Base-by-base conservation (phyloP, 2,888 invertebrate species). In the Drosophila ezoana region DNA sequence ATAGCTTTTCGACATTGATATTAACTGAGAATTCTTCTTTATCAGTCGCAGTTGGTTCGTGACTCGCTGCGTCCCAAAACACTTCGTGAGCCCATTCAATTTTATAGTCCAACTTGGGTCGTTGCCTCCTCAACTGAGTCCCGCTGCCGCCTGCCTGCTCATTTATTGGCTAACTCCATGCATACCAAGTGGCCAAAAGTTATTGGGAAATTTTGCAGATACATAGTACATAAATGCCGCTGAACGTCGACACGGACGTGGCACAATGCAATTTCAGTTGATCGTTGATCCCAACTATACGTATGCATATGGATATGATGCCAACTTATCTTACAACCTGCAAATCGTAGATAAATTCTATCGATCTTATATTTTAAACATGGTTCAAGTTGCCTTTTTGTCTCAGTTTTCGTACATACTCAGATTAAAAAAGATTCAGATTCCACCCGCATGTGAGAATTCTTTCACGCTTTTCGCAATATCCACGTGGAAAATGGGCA, bases 91-190 rank as follows among this genome's bases (percentile, higher is more conserved):
- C 38, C 71, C 67, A 74, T 74, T 56, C 51, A 57, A 76, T 72
- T 75, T 76, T 57, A 72, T 76, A 53, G 76, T 71, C 72, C 47
- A 76, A 76, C 56, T 35, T 74, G 45, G 74, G 67, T 76, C 72
- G 61, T 76, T 76, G 76, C 16, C 76, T 76, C 66, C 76, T 72
- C 76, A 74, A 71, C 67, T 69, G 74, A 63, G 44, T 38, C 44
- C 18, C 35, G 23, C 33, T 37, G 56, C 40, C 37, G 28, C 28
- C 33, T 38, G 52, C n/a, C 18, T 18, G 18, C 16, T 44, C 54
- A 18, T 40, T 58, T 54, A 53, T 38, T 40, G 66, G 61, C 49
- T 45, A 8, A 8, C 28, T 43, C 58, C 64, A 45, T 74, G 76
- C 74, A 74, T 74, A 76, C 61, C 60, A 74, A 74, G 60, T 75